A percentile compares a stretch with the other conserved stretches of the same genome.
Evolutionary conservation across 2,888 invertebrate species (phyloP).

Genomic region (Uropetala carovei): DNA sequence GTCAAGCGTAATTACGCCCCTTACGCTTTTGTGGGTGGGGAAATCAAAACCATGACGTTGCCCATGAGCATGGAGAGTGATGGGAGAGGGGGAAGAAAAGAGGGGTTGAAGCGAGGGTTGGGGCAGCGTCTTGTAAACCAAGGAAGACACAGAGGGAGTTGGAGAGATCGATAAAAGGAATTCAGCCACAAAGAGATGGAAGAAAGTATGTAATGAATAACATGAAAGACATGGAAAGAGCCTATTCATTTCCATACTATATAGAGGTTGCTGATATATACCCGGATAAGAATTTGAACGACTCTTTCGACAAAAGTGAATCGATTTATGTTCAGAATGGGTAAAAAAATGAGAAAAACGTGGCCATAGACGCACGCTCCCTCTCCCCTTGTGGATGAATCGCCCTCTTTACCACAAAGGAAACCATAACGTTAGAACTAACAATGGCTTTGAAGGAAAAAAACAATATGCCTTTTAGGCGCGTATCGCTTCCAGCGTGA

Average conservation of each 20-base stretch:
- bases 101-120: not conserved
- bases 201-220: not conserved
- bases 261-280: too few relatives aligned
- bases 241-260: too few relatives aligned
- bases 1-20: not conserved
- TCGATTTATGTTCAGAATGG: not conserved
- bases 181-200: not conserved
- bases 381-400: too few relatives aligned
- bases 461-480: too few relatives aligned
- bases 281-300: not conserved
- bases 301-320: not conserved
- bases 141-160: not conserved
- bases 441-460: too few relatives aligned
- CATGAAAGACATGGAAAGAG: not conserved
- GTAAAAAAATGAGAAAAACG: not conserved
- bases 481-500: too few relatives aligned
- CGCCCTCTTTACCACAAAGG: too few relatives aligned
- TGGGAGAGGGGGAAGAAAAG: not conserved
- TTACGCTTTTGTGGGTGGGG: not conserved
- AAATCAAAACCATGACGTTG: not conserved
- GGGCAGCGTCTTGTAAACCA: conserved; percentile 14
- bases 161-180: conserved; percentile 1
- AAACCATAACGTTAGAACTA: too few relatives aligned
- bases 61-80: too few relatives aligned
- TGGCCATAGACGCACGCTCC: not conserved